Evolutionary conservation across 30 jellyfish, hydroid and myxozoan species (phyloP).

Genomic region (Phacellophora camtschatica): DNA sequence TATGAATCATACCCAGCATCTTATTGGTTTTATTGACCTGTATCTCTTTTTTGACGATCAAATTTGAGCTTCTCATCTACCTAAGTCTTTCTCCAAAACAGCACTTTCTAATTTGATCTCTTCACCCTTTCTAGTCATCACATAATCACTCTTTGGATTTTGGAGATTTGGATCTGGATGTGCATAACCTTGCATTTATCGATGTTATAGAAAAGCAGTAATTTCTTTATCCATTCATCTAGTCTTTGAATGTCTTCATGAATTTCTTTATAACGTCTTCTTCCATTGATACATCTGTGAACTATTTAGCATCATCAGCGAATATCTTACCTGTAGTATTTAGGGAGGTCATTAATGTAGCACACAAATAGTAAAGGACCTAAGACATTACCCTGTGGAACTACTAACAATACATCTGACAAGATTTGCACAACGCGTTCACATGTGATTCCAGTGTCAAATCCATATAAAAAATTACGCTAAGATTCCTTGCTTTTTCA

Average conservation of each 20-base stretch:
- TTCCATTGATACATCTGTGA: constrained; percentile 33
- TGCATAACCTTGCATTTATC: constrained; percentile 41
- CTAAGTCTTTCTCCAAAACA: constrained; percentile 9
- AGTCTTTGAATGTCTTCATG: constrained; percentile 20
- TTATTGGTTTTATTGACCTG: constrained; percentile 21
- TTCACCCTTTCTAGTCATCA: constrained; percentile 10
- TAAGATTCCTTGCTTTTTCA: too few species aligned
- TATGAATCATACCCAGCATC: constrained; percentile 10
- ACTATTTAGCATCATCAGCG: constrained; percentile 34
- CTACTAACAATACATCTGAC: constrained; percentile 31
- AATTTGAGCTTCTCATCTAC: constrained; percentile 18
- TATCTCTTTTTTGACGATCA: constrained; percentile 20
- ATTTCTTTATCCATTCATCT: constrained; percentile 25
- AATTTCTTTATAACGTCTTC: constrained; percentile 1
- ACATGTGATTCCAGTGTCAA: too few species aligned
- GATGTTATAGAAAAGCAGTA: constrained; percentile 10
- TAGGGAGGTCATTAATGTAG: constrained; percentile 37
- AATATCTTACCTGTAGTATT: constrained; percentile 15
- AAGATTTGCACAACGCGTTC: not conserved
- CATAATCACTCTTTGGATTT: constrained; percentile 15
- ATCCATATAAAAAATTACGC: too few species aligned
- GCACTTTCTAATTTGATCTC: constrained; percentile 29
- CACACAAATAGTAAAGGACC: constrained; percentile 31
- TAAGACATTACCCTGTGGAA: constrained; percentile 45
- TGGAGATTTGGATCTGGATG: not conserved